Conservation (phyloP, 2,113 vertebrate genomes). For the Microtus pennsylvanicus region DNA sequence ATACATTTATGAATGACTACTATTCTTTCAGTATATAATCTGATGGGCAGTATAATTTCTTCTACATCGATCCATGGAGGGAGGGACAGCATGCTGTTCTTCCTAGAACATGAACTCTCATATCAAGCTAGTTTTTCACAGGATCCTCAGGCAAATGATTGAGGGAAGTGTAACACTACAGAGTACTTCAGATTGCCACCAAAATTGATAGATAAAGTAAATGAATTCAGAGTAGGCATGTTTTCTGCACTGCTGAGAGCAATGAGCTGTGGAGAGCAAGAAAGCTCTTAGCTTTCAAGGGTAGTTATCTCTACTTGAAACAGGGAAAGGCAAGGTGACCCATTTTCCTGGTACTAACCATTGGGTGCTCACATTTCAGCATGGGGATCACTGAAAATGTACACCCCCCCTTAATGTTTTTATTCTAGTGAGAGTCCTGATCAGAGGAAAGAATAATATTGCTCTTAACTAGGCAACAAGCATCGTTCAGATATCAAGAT, state of each 20-base stretch:
- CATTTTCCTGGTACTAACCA: background rate
- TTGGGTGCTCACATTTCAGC: background rate
- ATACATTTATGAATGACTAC: background rate
- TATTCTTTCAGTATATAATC: background rate
- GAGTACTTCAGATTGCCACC: background rate
- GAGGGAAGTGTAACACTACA: background rate
- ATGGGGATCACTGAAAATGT: background rate
- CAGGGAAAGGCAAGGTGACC: background rate
- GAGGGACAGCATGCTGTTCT: background rate
- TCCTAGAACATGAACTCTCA: background rate
- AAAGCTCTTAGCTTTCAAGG: background rate
- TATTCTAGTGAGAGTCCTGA: background rate
- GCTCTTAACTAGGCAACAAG: background rate
- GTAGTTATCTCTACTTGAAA: background rate
- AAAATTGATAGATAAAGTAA: background rate
- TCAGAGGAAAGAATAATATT: background rate
- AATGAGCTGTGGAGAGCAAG: no score
- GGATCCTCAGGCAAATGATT: background rate
- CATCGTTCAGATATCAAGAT: background rate
- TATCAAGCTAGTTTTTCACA: background rate
- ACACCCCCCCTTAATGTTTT: background rate
- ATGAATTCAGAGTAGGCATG: background rate
- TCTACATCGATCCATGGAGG: background rate
- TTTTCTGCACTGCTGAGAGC: background rate
- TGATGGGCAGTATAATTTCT: background rate